Base-by-base conservation (phyloP, 64 coral and sea anemone species). In the Anthopleura sola region DNA sequence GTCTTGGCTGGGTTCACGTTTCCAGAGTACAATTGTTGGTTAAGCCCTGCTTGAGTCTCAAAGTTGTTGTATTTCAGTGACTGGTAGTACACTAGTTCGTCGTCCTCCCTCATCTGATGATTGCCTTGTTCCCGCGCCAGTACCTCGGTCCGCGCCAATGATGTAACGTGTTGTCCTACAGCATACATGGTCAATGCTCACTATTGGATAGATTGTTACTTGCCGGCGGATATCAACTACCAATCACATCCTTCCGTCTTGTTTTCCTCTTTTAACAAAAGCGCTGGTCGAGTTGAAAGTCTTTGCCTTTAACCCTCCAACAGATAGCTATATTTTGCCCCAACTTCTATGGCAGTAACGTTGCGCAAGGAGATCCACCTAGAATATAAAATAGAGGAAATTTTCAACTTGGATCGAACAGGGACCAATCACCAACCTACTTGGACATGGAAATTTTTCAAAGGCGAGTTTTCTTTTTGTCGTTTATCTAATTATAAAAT, bases 1-100 rank as follows among this genome's bases (percentile, higher is more conserved):
- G 64, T 62, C 78, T 81, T 66, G 81, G 34, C 31, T 18, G 33
- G 49, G 44, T 37, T 62, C 15, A 26, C 24, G 39, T 40, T 54
- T 62, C 44, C 83, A 75, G 69, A 15, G 21, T 44, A 60, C 34
- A 78, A 60, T 78, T 75, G 83, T 77, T 56, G 88, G 83, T 36
- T 85, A 11, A 15, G 66, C 10, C 15, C 23, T 3, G 28, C 66
- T 69, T 36, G 36, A 36, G 74, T 33, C n/a, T 86, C 62, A 37
- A 77, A 37, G 48, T 32, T 62, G 75, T 40, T 37, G 49, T 60
- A 55, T 60, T 36, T 56, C 53, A 53, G 60, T 75, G 11, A 49
- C 49, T 29, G 68, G 71, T 78, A 83, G 38, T 64, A 31, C 23
- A 49, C 71, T 10, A 44, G 66, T 18, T 34, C 34, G 15, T 85